A percentile compares a stretch with the other conserved stretches of the same genome.
These are phyloP conservation scores for Hemaris fuciformis DNA, from an alignment of 2,888 invertebrate species.

Conservation along the genomic window DNA sequence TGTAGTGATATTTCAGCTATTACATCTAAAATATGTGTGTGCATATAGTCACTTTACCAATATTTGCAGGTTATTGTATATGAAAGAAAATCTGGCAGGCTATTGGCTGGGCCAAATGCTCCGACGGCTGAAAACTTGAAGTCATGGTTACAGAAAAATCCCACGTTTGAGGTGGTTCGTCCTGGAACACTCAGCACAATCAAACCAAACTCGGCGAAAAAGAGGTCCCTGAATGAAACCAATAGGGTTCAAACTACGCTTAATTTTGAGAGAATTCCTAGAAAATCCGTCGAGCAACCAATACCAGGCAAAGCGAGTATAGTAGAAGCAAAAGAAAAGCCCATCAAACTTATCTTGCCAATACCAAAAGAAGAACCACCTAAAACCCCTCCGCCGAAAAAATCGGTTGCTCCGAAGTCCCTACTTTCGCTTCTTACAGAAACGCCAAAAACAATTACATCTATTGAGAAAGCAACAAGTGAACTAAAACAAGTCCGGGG, in stretches of 20 bases:
- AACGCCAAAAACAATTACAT: slow-evolving; percentile 59
- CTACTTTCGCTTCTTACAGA: slow-evolving; percentile 41
- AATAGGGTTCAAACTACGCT: slow-evolving; percentile 74
- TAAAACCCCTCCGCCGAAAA: slow-evolving; percentile 38
- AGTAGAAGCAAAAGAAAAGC: slow-evolving; percentile 43
- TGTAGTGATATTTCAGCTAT: slow-evolving; percentile 24
- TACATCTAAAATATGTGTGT: background rate
- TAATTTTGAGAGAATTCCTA: slow-evolving; percentile 69
- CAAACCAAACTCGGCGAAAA: slow-evolving; percentile 58
- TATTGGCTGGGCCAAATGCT: slow-evolving; percentile 89
- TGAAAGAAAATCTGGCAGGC: slow-evolving; percentile 89
- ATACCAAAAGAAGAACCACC: slow-evolving; percentile 50
- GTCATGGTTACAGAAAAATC: slow-evolving; percentile 92
- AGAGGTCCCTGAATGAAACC: slow-evolving; percentile 49
- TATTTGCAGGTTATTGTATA: slow-evolving; percentile 87
- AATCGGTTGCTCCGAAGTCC: slow-evolving; percentile 30
- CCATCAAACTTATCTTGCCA: slow-evolving; percentile 35
- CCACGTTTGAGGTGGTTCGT: slow-evolving; percentile 91
- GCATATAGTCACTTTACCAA: background rate
- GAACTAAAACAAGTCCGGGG: slow-evolving; percentile 53
- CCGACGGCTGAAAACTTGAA: slow-evolving; percentile 90
- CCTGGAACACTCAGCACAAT: slow-evolving; percentile 81
- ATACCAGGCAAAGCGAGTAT: slow-evolving; percentile 36
- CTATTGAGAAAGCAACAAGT: slow-evolving; percentile 41
- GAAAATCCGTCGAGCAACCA: slow-evolving; percentile 47